Percentiles rank a stretch among this genome's conserved stretches.
Conservation (phyloP, 2,888 invertebrate genomes). For the Limenitis camilla region DNA sequence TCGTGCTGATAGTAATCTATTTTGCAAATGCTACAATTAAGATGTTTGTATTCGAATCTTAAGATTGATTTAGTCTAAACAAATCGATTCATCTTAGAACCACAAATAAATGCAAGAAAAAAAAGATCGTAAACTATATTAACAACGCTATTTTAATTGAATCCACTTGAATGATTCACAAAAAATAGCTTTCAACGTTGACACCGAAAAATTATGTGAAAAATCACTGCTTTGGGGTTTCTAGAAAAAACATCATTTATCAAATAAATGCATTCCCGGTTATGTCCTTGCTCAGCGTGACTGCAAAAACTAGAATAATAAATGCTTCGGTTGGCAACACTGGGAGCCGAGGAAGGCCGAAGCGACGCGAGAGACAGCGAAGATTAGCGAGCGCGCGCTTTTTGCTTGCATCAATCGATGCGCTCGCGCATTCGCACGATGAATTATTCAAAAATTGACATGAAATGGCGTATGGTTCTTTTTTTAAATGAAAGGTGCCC, state of each 20-base stretch:
- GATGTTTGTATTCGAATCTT: slow-evolving; percentile 13
- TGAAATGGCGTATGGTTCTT: slow-evolving; percentile 75
- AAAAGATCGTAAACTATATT: slow-evolving; percentile 13
- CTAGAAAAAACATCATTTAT: slow-evolving; percentile 63
- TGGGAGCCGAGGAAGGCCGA: slow-evolving; percentile 56
- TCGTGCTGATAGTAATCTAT: slow-evolving; percentile 35
- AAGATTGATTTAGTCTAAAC: slow-evolving; percentile 23
- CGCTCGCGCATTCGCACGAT: slow-evolving; percentile 73
- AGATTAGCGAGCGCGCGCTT: slow-evolving; percentile 71
- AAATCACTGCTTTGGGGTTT: slow-evolving; percentile 32
- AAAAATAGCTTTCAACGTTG: slow-evolving; percentile 48
- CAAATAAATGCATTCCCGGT: slow-evolving; percentile 68
- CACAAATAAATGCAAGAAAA: slow-evolving; percentile 39
- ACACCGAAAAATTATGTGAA: slow-evolving; percentile 57
- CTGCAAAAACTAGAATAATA: slow-evolving; percentile 72
- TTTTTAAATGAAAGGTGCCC: slow-evolving; percentile 73
- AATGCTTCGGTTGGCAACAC: slow-evolving; percentile 63
- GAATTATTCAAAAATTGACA: slow-evolving; percentile 76
- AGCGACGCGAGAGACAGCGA: slow-evolving; percentile 60
- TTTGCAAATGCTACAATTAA: slow-evolving; percentile 31
- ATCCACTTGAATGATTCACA: slow-evolving; percentile 48
- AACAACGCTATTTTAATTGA: slow-evolving; percentile 39
- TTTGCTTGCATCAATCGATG: slow-evolving; percentile 75
- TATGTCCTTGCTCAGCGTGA: slow-evolving; percentile 71
- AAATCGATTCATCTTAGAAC: slow-evolving; percentile 34